Percentiles rank a stretch among this genome's conserved stretches.
These are phyloP conservation scores for Camelus bactrianus DNA, from an alignment of 2,113 vertebrate genomes.

Conservation along the genomic window DNA sequence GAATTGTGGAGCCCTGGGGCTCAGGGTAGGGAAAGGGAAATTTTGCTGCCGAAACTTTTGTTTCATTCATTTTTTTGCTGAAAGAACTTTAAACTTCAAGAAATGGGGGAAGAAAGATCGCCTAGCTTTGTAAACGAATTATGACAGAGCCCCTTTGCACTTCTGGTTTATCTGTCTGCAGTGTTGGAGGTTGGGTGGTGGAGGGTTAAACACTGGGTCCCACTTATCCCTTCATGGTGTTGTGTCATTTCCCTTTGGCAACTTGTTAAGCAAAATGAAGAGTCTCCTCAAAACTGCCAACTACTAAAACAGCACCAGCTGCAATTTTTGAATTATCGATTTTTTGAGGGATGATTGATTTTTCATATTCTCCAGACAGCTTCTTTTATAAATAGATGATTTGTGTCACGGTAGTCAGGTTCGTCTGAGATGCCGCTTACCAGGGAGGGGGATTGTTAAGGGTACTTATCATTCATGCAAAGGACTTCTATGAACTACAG, in stretches of 20 bases:
- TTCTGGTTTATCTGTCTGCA: background rate
- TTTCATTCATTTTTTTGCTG: background rate
- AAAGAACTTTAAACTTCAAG: background rate
- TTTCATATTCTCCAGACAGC: background rate
- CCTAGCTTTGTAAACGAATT: background rate
- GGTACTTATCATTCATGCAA: background rate
- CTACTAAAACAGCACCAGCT: slow-evolving; percentile 15
- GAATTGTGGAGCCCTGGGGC: no score
- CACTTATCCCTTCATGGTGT: background rate
- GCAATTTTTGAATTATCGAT: slow-evolving; percentile 3
- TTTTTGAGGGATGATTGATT: background rate
- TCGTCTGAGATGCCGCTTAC: background rate
- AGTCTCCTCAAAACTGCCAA: background rate
- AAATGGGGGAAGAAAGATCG: background rate
- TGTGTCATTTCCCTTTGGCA: background rate
- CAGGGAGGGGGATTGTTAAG: background rate
- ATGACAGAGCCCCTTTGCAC: background rate
- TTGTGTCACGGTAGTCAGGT: background rate
- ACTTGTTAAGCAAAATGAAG: slow-evolving; percentile 43
- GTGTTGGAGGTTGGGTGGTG: background rate
- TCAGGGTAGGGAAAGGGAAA: background rate
- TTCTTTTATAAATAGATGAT: background rate
- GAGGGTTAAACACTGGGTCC: rapidly evolving
- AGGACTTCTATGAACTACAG: background rate
- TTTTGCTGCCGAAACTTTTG: background rate